These are phyloP conservation scores for Eulemur macaco DNA, from an alignment of 2,113 vertebrate genomes.

Conservation along the genomic window DNA sequence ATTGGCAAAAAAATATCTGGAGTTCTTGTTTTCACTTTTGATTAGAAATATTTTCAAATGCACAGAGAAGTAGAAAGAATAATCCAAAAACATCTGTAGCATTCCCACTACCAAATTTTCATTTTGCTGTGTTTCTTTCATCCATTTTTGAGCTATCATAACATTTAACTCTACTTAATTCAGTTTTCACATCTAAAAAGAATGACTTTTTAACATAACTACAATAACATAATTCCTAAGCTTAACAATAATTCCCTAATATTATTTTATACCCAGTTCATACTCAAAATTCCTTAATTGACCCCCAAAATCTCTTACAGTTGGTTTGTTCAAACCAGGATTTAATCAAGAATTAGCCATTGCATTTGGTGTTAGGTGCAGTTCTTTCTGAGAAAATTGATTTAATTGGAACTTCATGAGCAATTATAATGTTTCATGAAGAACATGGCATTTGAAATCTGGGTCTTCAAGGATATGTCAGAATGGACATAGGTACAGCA, in stretches of 20 bases:
- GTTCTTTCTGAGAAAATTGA: not conserved
- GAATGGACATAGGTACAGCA: not conserved
- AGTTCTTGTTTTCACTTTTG: not conserved
- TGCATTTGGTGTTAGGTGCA: not conserved
- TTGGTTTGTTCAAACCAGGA: not conserved
- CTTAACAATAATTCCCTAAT: not conserved
- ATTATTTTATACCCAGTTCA: not conserved
- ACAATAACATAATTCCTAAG: not conserved
- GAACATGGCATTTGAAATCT: not conserved
- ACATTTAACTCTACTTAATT: constrained; percentile 6
- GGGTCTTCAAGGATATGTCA: not conserved
- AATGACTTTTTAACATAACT: not conserved
- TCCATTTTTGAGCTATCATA: constrained; percentile 27
- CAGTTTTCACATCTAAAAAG: not conserved
- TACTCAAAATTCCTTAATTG: not conserved
- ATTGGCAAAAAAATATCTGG: not conserved
- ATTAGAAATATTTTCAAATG: constrained; percentile 26
- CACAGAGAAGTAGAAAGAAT: not conserved
- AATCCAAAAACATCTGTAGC: not conserved
- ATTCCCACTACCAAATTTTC: not conserved
- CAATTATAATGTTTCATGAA: constrained; percentile 8
- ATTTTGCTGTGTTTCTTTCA: not conserved
- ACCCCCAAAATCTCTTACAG: not conserved
- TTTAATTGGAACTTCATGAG: not conserved
- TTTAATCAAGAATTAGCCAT: not conserved